Base-by-base conservation (phyloP, 2,888 invertebrate genomes). In the Acrocyrtus sp. region DNA sequence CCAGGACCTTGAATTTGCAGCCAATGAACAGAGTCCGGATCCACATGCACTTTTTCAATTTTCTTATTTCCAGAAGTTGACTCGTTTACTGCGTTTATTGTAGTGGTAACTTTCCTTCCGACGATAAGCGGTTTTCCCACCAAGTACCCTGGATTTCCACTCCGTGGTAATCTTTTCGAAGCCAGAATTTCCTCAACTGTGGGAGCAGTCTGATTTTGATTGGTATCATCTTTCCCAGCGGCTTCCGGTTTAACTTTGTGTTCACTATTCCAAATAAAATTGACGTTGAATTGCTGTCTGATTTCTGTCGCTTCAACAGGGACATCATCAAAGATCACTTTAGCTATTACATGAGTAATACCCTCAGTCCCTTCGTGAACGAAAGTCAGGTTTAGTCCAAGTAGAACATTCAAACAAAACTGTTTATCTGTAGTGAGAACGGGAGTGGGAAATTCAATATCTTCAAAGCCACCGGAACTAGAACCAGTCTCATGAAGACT, bases 111-210 rank as follows among this genome's bases (percentile, higher is more conserved):
- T 73, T 84, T 82, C 22, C 75, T 82, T 15, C 88, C 88, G 61
- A 87, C 85, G 73, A 88, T 83, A 34, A 94, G 84, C 0, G 92
- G 92, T 78, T 88, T 88, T 6, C 90, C 90, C 3, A 85, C 80
- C 5, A 89, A 82, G 82, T 94, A 94, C 2, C 94, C 94, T 1
- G 92, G 92, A 83, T 90, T 91, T 2, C 94, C 94, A 84, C 93
- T 93, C 17, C 86, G 82, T 61, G 80, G 79, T 47, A 84, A 83
- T 39, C 76, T 66, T 24, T 56, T 70, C 19, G 80, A 74, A 29
- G 82, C 78, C 57, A 82, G 10, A 15, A 65, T 27, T 39, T 63
- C 47, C 10, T 65, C 65, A 17, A 61, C 60, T 3, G 56, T 51
- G 1, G 56, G 50, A 39, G 24, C 39, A 50, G 70, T 67, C 12